Evolutionary conservation across 1,140 invertebrate genomes (phyloP), one percentile per base, ranked within the genome.

Genomic region (Leptinotarsa undecemlineata): DNA sequence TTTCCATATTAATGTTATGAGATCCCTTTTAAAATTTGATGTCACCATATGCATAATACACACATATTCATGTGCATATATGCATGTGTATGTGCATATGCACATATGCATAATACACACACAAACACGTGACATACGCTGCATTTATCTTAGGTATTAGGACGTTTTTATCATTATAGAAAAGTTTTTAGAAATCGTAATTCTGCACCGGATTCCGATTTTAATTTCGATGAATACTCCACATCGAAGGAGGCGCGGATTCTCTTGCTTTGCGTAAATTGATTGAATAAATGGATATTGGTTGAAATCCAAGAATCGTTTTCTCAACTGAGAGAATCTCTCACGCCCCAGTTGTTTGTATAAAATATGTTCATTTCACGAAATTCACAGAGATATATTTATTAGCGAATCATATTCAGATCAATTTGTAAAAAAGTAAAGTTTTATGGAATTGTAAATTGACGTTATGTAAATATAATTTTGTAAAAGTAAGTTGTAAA

Each of bases 391-490:
- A 68, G 66, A 68, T 68, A 68, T 68, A 68, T 68, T 68, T 68
- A 68, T 68, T 68, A 42, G 42, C 42, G 66, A 68, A 47, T 47
- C 33, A 19, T 26, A 2, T 68, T 47, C 23, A 68, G 42, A 42
- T 68, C 42, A n/a, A 68, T 68, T 68, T 70, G 68, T 70, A 70
- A 70, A 57, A 70, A 70, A 48, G n/a, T 51, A 70, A 70, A 15
- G 47, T 48, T 72, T 64, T 79, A 75, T 79, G 77, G 66, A 60
- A 79, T 77, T 77, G 74, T 48, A 75, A 47, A 71, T 64, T 72
- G 70, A 74, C 71, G 19, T 48, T 73, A 73, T 79, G 78, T 79
- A 79, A 75, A 79, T 79, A 79, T 79, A 75, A 79, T 73, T 79
- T 79, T 76, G 74, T 76, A 72, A 78, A 76, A 71, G 47, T 57